Evolutionary conservation across 2,797 vertebrate species (phyloP), one percentile per base, ranked within the genome.

Genomic region (Parambassis ranga): DNA sequence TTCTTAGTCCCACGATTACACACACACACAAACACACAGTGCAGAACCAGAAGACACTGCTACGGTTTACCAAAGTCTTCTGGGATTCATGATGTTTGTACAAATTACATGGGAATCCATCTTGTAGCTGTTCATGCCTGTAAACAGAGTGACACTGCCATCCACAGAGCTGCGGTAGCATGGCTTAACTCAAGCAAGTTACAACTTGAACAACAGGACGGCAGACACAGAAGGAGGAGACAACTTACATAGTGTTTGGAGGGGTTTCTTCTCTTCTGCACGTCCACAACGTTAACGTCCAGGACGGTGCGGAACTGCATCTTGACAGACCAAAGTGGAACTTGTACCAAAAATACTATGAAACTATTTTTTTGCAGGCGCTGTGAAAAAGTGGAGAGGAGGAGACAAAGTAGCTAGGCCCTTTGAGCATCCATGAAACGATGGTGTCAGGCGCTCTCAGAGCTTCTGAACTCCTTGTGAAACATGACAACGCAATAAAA

Each of bases 161-260:
- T 39, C 14, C 46, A 33, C 1, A 20, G 18, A 52, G 19, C 13
- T 26, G 26, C 16, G 9, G 30, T 36, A 3, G 22, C 22, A 11
- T 15, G 30, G 10, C 15, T 14, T 18, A 14, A 2, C 27, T 35
- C n/a, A n/a, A n/a, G n/a, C n/a, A n/a, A n/a, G n/a, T 15, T 33
- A 20, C 2, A 20, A 30, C 23, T 27, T 44, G 1, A 36, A 30
- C 6, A 42, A 32, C 5, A 9, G 3, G 6, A 23, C 0, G 13
- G 16, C 13, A 14, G 33, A 39, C 1, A 26, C 10, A 35, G 1
- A 13, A 36, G 0, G 1, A 39, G 1, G 19, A 37, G 6, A 13
- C 3, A 71, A 95, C 96, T 96, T 86, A 97, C 96, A 59, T 97
- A 97, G 79, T 97, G 96, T 79, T 97, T 97, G 74, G 95, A 96